Evolutionary conservation across 2,797 vertebrate species (phyloP), one percentile per base, ranked within the genome.

Genomic region (Cottoperca gobio): DNA sequence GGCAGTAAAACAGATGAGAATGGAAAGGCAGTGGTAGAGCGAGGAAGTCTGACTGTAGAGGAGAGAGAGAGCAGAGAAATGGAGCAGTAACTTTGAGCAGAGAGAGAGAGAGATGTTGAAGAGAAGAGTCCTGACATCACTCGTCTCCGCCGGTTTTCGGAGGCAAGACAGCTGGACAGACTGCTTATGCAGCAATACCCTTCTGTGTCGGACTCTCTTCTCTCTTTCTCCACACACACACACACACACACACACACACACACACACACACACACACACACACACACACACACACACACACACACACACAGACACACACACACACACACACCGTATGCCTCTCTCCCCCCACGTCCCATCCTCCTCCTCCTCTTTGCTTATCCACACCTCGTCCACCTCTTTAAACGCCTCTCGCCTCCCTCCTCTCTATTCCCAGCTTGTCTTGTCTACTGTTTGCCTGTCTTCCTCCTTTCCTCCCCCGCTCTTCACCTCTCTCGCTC

Each of bases 161-260:
- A 88, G 79, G 78, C 70, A 58, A 91, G 91, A 93, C 91, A 90
- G 88, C 81, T 86, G 89, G 88, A 91, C 91, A 86, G 84, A 85
- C 88, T 94, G 92, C 90, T 94, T 93, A 94, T 93, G 82, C 91
- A 90, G 91, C 91, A 88, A 93, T 91, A 90, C 88, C 92, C 93
- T 93, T 92, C 83, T 83, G 88, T 88, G 91, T 88, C 85, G 28
- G 69, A 48, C 79, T 70, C 70, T 62, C 72, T 66, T 57, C 53
- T 50, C 28, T 53, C 60, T 54, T 13, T 62, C 74, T 21, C 63
- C 64, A 48, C 33, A 24, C 39, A 39, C 61, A 52, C 42, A 28
- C 33, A 65, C 49, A 48, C 43, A 54, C 64, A 54, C 46, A 69
- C 49, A 50, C 23, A 54, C 48, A 50, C 28, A 62, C 55, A 63